Percentiles rank a stretch among this genome's conserved stretches.
phyloP scores from a whole-genome alignment of 2,797 vertebrate genomes.

The Chrosomus eos region DNA sequence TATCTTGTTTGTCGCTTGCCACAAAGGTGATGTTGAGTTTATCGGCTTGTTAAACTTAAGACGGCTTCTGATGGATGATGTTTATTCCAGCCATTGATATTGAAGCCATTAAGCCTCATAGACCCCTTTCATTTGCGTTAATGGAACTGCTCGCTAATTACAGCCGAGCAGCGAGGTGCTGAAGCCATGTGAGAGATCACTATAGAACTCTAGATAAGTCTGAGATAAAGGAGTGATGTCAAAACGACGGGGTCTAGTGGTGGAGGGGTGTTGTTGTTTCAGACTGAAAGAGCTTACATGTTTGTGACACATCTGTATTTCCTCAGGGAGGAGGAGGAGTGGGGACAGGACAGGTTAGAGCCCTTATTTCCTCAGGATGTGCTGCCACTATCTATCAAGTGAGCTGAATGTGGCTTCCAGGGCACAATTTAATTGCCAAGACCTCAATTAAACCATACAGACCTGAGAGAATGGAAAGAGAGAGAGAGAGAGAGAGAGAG shows the following conservation, averaged over 20 bases:
- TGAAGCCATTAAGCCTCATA: conserved; percentile 22
- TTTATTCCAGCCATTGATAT: conserved; percentile 33
- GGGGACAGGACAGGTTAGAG: conserved; percentile 31
- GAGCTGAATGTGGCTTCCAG: conserved; percentile 44
- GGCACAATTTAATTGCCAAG: conserved; percentile 56
- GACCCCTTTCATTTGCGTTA: conserved; percentile 34
- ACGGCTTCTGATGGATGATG: background rate
- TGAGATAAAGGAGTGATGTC: conserved; percentile 10
- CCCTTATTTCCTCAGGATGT: conserved; percentile 45
- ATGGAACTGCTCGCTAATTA: conserved; percentile 37
- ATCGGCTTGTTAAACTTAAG: conserved; percentile 17
- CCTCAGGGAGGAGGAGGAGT: conserved; percentile 48
- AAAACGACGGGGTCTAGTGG: conserved; percentile 5
- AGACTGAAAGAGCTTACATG: conserved; percentile 19
- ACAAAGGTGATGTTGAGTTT: conserved; percentile 17
- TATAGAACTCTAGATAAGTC: background rate
- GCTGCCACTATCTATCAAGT: conserved; percentile 38
- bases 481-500: background rate
- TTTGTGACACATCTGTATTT: conserved; percentile 49
- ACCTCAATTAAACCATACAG: conserved; percentile 60
- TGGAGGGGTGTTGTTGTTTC: background rate
- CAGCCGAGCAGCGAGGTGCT: background rate
- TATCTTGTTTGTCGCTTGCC: background rate
- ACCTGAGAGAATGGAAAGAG: conserved; percentile 22
- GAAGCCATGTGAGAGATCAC: background rate